Conservation (phyloP, 2,888 invertebrate genomes). For the Drosophila diplacantha region DNA sequence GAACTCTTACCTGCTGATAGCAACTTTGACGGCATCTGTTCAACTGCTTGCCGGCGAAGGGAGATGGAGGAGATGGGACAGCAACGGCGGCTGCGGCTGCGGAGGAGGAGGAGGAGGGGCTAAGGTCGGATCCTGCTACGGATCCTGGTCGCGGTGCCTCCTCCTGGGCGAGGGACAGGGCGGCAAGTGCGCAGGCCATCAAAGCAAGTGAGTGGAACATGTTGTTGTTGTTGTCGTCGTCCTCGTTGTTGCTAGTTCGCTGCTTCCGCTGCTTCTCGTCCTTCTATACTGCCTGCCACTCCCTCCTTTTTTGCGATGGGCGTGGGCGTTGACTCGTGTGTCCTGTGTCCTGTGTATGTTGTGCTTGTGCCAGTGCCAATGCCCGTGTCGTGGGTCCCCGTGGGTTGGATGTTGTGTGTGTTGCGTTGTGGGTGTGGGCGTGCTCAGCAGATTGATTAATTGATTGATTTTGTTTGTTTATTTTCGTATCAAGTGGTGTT, state of each 20-base stretch:
- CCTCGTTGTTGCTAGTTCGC: constrained; percentile 18
- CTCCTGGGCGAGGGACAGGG: constrained; percentile 33
- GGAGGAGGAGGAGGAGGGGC: constrained; percentile 13
- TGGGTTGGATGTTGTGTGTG: constrained; percentile 19
- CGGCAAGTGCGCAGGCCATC: constrained; percentile 44
- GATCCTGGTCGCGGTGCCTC: constrained; percentile 30
- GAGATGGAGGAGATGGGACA: constrained; percentile 36
- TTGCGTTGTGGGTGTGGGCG: constrained; percentile 38
- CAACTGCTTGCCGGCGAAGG: constrained; percentile 69
- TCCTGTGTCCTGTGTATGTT: constrained; percentile 24
- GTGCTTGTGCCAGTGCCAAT: background rate
- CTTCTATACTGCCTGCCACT: constrained; percentile 28
- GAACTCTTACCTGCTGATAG: constrained; percentile 74
- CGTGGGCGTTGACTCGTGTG: constrained; percentile 40
- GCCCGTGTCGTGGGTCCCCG: background rate
- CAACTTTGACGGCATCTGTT: constrained; percentile 77
- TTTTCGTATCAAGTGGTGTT: constrained; percentile 65
- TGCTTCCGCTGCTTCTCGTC: constrained; percentile 15
- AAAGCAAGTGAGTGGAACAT: constrained; percentile 62
- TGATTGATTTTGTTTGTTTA: constrained; percentile 69
- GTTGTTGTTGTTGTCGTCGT: constrained; percentile 27
- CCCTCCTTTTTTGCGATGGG: constrained; percentile 31
- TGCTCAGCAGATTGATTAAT: constrained; percentile 66
- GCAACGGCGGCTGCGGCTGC: constrained; percentile 3
- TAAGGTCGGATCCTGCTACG: constrained; percentile 30